Conservation (phyloP, 2,113 vertebrate genomes). For the Acrocephalus kingi region DNA sequence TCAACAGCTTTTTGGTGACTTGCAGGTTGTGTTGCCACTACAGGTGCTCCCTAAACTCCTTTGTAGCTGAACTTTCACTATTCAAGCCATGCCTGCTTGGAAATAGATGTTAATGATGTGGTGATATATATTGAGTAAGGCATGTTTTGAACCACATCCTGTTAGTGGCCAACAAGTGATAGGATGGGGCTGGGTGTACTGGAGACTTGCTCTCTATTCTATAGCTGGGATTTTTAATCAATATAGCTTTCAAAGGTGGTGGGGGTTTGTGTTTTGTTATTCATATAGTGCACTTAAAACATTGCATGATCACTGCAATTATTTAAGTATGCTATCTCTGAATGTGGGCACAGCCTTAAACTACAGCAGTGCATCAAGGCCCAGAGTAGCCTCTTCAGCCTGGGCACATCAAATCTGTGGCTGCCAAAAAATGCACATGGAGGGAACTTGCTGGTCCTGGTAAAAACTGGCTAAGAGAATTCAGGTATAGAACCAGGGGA, state of each 20-base stretch:
- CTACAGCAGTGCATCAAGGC: not conserved
- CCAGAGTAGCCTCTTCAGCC: not conserved
- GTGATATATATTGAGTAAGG: not conserved
- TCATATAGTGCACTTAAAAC: not conserved
- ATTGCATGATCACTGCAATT: not conserved
- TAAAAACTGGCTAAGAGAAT: not conserved
- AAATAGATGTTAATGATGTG: not conserved
- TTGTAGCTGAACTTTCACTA: not conserved
- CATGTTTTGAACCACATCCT: not conserved
- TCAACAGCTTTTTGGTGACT: not conserved
- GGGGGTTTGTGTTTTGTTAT: not conserved
- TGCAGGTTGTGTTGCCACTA: not conserved
- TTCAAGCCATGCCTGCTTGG: not conserved
- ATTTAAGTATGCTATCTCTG: not conserved
- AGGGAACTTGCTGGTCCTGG: not conserved
- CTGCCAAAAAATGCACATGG: not conserved
- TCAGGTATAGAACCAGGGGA: not conserved
- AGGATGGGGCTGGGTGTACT: not conserved
- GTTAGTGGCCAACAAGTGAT: not conserved
- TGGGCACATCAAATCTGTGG: accelerated
- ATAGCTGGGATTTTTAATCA: not conserved
- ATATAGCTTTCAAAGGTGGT: not conserved
- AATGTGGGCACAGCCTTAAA: not conserved
- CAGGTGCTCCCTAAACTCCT: not conserved
- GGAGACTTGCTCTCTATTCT: not conserved